Conservation (phyloP, 2,797 vertebrate genomes). For the Sebastes melanostomus region DNA sequence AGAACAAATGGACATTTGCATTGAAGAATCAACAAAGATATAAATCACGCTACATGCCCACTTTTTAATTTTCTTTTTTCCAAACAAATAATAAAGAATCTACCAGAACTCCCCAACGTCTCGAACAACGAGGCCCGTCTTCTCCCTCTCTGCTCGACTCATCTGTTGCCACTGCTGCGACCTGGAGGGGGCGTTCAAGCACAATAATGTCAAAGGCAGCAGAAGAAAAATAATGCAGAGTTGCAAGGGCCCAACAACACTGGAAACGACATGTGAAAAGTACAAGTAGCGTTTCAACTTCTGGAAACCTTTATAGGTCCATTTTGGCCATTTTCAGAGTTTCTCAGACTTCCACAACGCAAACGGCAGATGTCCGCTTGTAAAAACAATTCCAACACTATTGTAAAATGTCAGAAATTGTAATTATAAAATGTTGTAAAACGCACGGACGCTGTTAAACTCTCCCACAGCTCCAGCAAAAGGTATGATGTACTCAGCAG, state of each 20-base stretch:
- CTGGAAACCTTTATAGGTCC: conserved; percentile 54
- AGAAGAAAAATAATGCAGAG: neutral
- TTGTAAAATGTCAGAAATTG: conserved; percentile 56
- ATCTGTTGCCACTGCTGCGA: conserved; percentile 84
- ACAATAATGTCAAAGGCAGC: conserved; percentile 12
- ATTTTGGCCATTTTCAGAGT: conserved; percentile 39
- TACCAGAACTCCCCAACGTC: conserved; percentile 89
- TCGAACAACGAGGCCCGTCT: conserved; percentile 81
- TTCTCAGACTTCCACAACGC: conserved; percentile 48
- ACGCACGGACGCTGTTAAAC: conserved; percentile 30
- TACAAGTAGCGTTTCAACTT: conserved; percentile 35
- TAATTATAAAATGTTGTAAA: conserved; percentile 51
- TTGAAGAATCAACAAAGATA: too few relatives aligned
- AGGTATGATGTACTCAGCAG: conserved; percentile 17
- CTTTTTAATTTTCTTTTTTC: neutral
- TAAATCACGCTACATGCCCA: neutral
- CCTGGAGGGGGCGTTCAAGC: conserved; percentile 63
- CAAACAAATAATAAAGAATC: neutral
- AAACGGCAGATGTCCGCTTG: conserved; percentile 48
- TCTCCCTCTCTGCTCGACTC: conserved; percentile 78
- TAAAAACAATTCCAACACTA: conserved; percentile 43
- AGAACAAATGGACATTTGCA: neutral
- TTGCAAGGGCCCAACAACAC: neutral
- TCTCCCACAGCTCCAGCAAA: conserved; percentile 46
- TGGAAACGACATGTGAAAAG: conserved; percentile 38